phyloP scores from a whole-genome alignment of 2,888 invertebrate species.

The Ormyrus rosae region DNA sequence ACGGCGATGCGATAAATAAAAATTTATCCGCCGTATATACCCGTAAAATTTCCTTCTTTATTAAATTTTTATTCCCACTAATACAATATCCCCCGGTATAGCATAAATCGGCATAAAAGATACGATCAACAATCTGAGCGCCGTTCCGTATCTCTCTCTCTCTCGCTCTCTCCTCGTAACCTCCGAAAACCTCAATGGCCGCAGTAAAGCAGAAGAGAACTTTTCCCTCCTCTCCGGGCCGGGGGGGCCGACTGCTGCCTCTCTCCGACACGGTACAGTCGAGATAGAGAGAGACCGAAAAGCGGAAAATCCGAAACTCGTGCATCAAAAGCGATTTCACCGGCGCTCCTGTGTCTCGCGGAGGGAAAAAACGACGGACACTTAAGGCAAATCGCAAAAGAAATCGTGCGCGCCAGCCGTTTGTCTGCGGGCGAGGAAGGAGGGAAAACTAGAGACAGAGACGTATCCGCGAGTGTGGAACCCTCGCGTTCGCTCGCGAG shows the following conservation, averaged over 20 bases:
- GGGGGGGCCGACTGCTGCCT: background rate
- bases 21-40: background rate
- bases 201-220: background rate
- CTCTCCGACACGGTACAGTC: background rate
- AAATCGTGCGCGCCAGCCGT: constrained; percentile 30
- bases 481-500: background rate
- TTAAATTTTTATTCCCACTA: constrained; percentile 40
- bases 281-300: background rate
- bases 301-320: constrained; percentile 28
- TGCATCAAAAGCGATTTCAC: constrained; percentile 30
- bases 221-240: background rate
- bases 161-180: background rate
- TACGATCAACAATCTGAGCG: constrained; percentile 35
- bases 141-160: constrained; percentile 5
- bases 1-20: background rate
- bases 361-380: constrained; percentile 3
- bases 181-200: constrained; percentile 11
- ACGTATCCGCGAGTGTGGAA: background rate
- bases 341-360: too few species aligned
- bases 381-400: constrained; percentile 38
- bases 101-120: constrained; percentile 37
- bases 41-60: constrained; percentile 17
- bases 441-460: background rate
- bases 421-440: constrained; percentile 7
- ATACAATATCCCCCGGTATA: background rate